These are phyloP conservation scores for Drosophila paranaensis DNA, from an alignment of 2,888 invertebrate species.

Conservation along the genomic window DNA sequence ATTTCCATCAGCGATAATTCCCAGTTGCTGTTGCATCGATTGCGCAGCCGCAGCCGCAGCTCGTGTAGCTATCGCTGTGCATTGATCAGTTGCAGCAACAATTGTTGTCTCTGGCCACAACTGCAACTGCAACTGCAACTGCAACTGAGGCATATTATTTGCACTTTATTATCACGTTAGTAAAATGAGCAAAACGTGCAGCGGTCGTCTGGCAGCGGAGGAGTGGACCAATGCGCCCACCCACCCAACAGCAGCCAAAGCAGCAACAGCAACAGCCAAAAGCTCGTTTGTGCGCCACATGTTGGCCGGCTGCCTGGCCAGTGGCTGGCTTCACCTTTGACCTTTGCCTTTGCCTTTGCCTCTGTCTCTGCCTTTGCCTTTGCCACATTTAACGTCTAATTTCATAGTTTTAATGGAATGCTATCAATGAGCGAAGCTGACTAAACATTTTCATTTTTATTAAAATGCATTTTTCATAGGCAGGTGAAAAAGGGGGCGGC, in stretches of 20 bases:
- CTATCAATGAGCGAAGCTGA: constrained; percentile 39
- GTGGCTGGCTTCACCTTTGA: constrained; percentile 67
- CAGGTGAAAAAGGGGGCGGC: not conserved
- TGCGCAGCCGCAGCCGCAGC: constrained; percentile 36
- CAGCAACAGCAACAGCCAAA: constrained; percentile 4
- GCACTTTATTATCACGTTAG: constrained; percentile 85
- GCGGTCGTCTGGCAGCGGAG: constrained; percentile 40
- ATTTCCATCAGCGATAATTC: constrained; percentile 83
- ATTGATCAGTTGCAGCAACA: constrained; percentile 58
- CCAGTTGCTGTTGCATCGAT: constrained; percentile 61
- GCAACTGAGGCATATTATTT: constrained; percentile 83
- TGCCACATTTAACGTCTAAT: constrained; percentile 47
- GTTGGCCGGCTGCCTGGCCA: constrained; percentile 62
- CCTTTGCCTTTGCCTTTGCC: constrained; percentile 59
- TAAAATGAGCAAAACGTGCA: constrained; percentile 82
- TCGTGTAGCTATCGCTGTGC: constrained; percentile 51
- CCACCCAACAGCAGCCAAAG: constrained; percentile 39
- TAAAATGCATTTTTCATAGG: constrained; percentile 11
- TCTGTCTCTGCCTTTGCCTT: constrained; percentile 31
- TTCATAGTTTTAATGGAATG: constrained; percentile 58
- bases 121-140: constrained; percentile 56
- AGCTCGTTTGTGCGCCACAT: constrained; percentile 48
- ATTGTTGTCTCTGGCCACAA: constrained; percentile 66
- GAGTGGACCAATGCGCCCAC: constrained; percentile 40
- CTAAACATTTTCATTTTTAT: constrained; percentile 34